Base-by-base conservation (phyloP, 2,113 vertebrate genomes). In the Oreochromis tanganicae region DNA sequence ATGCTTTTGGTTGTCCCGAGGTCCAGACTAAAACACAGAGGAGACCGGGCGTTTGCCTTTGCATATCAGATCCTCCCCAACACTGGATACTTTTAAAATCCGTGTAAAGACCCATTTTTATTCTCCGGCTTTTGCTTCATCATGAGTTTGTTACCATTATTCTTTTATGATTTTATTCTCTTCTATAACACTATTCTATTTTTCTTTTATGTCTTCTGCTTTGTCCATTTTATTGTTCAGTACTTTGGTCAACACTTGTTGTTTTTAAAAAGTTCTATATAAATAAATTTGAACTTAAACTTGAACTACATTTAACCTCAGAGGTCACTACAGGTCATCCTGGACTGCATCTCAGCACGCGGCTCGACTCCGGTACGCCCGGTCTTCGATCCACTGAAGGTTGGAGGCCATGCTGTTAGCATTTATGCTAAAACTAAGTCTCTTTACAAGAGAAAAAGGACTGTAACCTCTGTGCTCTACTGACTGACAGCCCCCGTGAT, bases 331-430 rank as follows among this genome's bases (percentile, higher is more conserved):
- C 94, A 48, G 92, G 91, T 59, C 86, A 90, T 1, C 94, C 95
- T 48, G 94, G 94, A 7, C 88, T 95, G 12, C 88, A 86, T 32
- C 52, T 63, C 46, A 84, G 78, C 13, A 92, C 94, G 29, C 16
- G 85, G 2, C 10, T 5, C 9, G 11, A 48, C 29, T 41, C 88
- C 43, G 92, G 91, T 57, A 66, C 16, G 24, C 94, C 95, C 27
- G 94, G 93, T 6, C 36, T 92, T 27, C 88, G 87, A 59, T 87
- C 94, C 41, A 89, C 92, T 34, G 78, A 24, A 93, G 81, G 95
- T 94, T 13, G 66, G 21, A 68, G 1, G 21, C 46, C 21, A 2
- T 1, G 8, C 24, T 54, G 9, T 34, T 7, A 3, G 13, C 34
- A 5, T 19, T 55, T 46, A 12, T 86, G 6, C 24, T 17, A 16